phyloP scores from a whole-genome alignment of 2,888 invertebrate species.

The Clivina fossor region DNA sequence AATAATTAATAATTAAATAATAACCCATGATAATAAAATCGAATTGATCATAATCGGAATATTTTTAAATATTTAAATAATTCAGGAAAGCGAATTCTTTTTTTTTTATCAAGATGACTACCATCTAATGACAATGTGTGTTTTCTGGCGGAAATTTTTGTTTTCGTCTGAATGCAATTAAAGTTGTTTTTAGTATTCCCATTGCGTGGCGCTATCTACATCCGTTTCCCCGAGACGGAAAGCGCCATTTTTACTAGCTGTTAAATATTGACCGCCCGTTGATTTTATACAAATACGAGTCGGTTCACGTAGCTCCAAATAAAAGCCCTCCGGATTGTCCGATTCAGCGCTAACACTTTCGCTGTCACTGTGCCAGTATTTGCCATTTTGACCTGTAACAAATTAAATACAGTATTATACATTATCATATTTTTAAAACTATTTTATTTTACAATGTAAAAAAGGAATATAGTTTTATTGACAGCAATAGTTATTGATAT shows the following conservation, averaged over 20 bases:
- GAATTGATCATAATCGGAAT: conserved; percentile 20
- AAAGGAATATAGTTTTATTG: no score
- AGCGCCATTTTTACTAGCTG: conserved; percentile 89
- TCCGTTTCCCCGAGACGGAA: conserved; percentile 81
- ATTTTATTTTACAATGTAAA: no score
- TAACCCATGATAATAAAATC: conserved; percentile 27
- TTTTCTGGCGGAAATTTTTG: no score
- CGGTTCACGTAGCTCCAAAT: conserved; percentile 89
- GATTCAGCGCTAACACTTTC: conserved; percentile 86
- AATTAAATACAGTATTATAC: background rate
- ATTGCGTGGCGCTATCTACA: conserved; percentile 80
- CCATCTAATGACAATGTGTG: no score
- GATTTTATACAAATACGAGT: conserved; percentile 89
- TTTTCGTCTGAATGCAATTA: background rate
- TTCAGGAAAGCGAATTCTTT: no score
- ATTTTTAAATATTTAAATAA: no score
- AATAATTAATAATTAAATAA: conserved; percentile 22
- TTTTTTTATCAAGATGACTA: no score
- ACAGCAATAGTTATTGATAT: no score
- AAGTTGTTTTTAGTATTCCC: conserved; percentile 77
- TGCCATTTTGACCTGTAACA: conserved; percentile 80
- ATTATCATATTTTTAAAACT: no score
- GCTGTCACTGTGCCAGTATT: conserved; percentile 91
- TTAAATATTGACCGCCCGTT: conserved; percentile 73
- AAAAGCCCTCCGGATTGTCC: conserved; percentile 82